Evolutionary conservation across 2,888 invertebrate genomes (phyloP).

Genomic region (Brenthis ino): DNA sequence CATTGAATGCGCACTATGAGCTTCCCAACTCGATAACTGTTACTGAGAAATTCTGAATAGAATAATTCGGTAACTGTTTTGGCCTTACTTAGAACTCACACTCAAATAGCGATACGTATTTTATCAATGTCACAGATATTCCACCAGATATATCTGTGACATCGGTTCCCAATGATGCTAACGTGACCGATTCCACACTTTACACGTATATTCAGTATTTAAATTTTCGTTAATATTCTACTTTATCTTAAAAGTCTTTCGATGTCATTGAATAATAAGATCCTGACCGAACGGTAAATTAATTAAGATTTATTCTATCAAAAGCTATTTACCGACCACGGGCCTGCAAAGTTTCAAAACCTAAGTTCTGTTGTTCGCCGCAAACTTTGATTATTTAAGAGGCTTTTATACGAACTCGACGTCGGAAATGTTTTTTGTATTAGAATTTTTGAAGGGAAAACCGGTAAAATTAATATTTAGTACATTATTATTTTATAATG

Average conservation of each 20-base stretch:
- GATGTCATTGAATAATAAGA: constrained; percentile 16
- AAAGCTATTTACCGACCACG: constrained; percentile 20
- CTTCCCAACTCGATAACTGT: too few relatives aligned
- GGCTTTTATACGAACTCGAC: constrained; percentile 45
- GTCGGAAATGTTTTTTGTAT: constrained; percentile 36
- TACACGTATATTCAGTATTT: neutral
- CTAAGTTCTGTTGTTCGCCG: constrained; percentile 36
- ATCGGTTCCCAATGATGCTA: too few relatives aligned
- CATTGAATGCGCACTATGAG: too few relatives aligned
- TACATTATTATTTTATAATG: neutral
- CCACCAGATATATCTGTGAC: too few relatives aligned
- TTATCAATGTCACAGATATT: too few relatives aligned
- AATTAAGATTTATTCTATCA: constrained; percentile 26
- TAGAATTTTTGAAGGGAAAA: constrained; percentile 27
- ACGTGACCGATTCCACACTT: too few relatives aligned
- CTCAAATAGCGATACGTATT: too few relatives aligned
- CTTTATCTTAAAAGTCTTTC: constrained; percentile 10
- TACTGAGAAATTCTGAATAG: too few relatives aligned
- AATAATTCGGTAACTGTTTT: too few relatives aligned
- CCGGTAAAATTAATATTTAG: constrained; percentile 32
- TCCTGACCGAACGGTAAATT: constrained; percentile 23
- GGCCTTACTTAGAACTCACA: too few relatives aligned
- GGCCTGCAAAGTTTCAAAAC: constrained; percentile 26
- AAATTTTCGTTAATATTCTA: neutral
- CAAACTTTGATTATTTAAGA: constrained; percentile 52